A percentile compares a stretch with the other conserved stretches of the same genome.
These are phyloP conservation scores for Brachyalestes nurse DNA, from an alignment of 2,797 vertebrate species.

Conservation along the genomic window DNA sequence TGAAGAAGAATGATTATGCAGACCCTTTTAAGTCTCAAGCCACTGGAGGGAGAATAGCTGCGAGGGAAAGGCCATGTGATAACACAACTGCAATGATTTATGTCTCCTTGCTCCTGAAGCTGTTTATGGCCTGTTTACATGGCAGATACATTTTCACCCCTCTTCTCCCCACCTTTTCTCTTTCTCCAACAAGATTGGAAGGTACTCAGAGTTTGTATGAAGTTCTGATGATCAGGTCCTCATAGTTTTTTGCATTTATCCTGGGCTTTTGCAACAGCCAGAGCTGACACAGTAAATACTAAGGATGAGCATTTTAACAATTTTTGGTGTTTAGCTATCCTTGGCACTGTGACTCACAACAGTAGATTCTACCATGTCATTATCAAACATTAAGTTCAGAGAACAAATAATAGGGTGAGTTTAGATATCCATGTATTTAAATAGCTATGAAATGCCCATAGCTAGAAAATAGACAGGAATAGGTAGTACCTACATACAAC, in stretches of 20 bases:
- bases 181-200: constrained; percentile 12
- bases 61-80: constrained; percentile 64
- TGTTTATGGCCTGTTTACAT: constrained; percentile 33
- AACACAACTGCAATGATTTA: constrained; percentile 64
- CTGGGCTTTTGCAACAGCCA: background rate
- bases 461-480: background rate
- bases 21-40: constrained; percentile 66
- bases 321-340: too few species aligned
- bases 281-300: background rate
- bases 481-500: background rate
- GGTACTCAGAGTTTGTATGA: constrained; percentile 21
- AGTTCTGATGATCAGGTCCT: too few species aligned
- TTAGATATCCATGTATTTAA: too few species aligned
- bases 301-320: background rate
- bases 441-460: too few species aligned
- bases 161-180: background rate
- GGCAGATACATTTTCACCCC: constrained; percentile 22
- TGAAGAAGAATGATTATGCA: constrained; percentile 41
- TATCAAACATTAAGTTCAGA: too few species aligned
- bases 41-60: constrained; percentile 54
- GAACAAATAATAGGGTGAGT: background rate
- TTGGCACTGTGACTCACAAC: too few species aligned
- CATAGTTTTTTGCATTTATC: background rate
- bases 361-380: too few species aligned
- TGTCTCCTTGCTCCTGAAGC: constrained; percentile 44